phyloP scores from a whole-genome alignment of 1,140 invertebrate genomes.

The Polypedilum vanderplanki region DNA sequence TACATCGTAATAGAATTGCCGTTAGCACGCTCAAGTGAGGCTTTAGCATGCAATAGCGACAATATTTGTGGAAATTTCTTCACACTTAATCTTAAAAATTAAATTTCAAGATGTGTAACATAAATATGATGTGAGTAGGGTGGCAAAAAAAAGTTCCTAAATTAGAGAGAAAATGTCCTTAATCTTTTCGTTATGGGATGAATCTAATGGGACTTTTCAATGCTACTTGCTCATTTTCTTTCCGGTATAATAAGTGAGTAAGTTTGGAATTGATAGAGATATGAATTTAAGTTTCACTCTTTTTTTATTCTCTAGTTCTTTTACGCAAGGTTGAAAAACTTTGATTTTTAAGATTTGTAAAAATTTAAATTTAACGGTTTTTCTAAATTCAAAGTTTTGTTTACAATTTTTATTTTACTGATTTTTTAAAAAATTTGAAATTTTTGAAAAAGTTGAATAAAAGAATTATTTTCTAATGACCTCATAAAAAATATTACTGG shows the following conservation, averaged over 20 bases:
- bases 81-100: slow-evolving; percentile 16
- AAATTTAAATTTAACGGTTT: too few species aligned
- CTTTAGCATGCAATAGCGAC: too few species aligned
- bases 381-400: too few species aligned
- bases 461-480: too few species aligned
- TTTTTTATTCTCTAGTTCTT: background rate
- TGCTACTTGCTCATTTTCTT: background rate
- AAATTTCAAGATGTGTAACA: slow-evolving; percentile 15
- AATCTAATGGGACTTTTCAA: slow-evolving; percentile 6
- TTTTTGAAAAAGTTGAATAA: too few species aligned
- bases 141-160: slow-evolving; percentile 4
- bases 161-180: slow-evolving; percentile 18
- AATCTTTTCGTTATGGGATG: background rate
- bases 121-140: background rate
- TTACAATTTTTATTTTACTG: too few species aligned
- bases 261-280: background rate
- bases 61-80: too few species aligned
- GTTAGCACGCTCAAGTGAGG: too few species aligned
- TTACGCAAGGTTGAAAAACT: background rate
- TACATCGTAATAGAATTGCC: too few species aligned
- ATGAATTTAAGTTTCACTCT: background rate
- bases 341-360: too few species aligned
- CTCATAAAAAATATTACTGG: too few species aligned
- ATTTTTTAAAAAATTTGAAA: too few species aligned
- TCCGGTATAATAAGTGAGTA: background rate